phyloP scores from a whole-genome alignment of 1,140 invertebrate species.

The Lysiphlebus fabarum region DNA sequence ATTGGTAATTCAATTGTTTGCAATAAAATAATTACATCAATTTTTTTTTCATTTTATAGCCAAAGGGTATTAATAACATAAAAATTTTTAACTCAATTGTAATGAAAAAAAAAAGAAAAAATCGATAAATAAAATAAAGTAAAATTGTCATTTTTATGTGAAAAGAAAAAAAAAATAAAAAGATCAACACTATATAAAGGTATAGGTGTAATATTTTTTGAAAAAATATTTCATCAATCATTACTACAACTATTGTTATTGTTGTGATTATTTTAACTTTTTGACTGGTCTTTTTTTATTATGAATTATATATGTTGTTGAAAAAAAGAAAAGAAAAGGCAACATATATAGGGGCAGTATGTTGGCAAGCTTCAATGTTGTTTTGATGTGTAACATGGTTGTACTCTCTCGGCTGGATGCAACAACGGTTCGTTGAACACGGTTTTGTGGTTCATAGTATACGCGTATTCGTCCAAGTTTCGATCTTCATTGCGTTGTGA shows the following conservation, averaged over 20 bases:
- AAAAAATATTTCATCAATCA: neutral
- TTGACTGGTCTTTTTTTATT: slow-evolving; percentile 3
- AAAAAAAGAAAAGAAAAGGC: slow-evolving; percentile 21
- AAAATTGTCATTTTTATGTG: neutral
- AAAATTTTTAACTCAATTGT: neutral
- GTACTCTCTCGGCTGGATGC: slow-evolving; percentile 24
- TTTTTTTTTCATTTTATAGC: neutral
- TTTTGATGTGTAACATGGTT: slow-evolving; percentile 26
- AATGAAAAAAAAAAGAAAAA: neutral
- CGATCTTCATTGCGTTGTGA: slow-evolving; percentile 43
- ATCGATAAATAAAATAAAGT: neutral
- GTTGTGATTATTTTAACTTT: neutral
- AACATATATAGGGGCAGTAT: slow-evolving; percentile 20
- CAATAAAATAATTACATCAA: slow-evolving; percentile 24
- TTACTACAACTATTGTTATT: slow-evolving; percentile 6
- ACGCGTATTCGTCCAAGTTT: slow-evolving; percentile 28
- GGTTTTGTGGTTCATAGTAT: slow-evolving; percentile 30
- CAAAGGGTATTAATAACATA: neutral
- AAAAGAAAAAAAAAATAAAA: neutral
- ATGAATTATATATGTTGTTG: slow-evolving; percentile 29
- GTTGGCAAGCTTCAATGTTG: slow-evolving; percentile 18
- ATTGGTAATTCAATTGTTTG: slow-evolving; percentile 24
- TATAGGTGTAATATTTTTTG: no score
- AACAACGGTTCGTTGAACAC: slow-evolving; percentile 38
- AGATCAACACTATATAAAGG: no score